Percentiles rank a stretch among this genome's conserved stretches.
Evolutionary conservation across 53 echinoderm and acorn worm species (phyloP).

Genomic region (Holothuria leucospilota): DNA sequence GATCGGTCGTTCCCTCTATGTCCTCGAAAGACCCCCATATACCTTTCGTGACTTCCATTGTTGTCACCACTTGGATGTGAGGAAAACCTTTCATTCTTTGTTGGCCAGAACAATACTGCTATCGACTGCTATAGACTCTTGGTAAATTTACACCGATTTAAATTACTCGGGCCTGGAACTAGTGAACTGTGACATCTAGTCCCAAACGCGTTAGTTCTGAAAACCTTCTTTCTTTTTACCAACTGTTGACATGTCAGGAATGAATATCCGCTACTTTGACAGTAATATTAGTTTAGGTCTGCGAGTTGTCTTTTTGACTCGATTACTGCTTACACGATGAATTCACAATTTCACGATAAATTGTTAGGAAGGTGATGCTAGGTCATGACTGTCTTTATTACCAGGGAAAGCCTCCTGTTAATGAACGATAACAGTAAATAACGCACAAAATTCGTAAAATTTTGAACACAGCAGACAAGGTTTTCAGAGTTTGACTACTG

Average conservation of each 20-base stretch:
- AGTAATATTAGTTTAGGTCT: no score
- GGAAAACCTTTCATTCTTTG: neutral
- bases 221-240: neutral
- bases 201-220: neutral
- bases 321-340: no score
- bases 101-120: slow-evolving; percentile 37
- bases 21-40: slow-evolving; percentile 20
- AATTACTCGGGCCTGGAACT: slow-evolving; percentile 4
- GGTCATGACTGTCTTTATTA: no score
- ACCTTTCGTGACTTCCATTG: slow-evolving; percentile 9
- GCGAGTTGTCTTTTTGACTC: no score
- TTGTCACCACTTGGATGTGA: neutral
- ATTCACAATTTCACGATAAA: no score
- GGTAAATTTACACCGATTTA: slow-evolving; percentile 24
- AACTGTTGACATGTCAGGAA: neutral
- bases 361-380: no score
- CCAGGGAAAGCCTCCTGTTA: no score
- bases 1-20: slow-evolving; percentile 30
- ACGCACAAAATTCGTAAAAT: no score
- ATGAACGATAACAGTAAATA: no score
- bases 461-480: no score
- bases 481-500: no score
- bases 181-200: slow-evolving; percentile 20
- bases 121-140: slow-evolving; percentile 7
- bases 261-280: neutral